Percentiles rank a stretch among this genome's conserved stretches.
Evolutionary conservation across 2,113 vertebrate species (phyloP).

Genomic region (Platichthys stellatus): DNA sequence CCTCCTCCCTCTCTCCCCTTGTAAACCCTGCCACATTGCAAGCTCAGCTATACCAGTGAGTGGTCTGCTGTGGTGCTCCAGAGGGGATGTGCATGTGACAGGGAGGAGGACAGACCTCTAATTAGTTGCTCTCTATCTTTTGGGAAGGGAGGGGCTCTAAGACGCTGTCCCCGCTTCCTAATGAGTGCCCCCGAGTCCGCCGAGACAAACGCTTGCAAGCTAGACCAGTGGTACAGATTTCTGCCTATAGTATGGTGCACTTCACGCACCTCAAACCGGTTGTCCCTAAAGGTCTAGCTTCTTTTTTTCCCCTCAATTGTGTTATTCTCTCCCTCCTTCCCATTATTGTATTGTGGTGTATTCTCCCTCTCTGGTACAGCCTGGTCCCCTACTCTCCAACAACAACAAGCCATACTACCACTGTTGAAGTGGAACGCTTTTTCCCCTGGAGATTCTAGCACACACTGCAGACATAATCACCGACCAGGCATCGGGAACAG

Average conservation of each 20-base stretch:
- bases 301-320: slow-evolving; percentile 15
- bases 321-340: slow-evolving; percentile 19
- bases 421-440: slow-evolving; percentile 17
- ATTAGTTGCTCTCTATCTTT: slow-evolving; percentile 73
- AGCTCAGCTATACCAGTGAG: slow-evolving; percentile 31
- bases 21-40: slow-evolving; percentile 27
- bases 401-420: slow-evolving; percentile 43
- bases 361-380: slow-evolving; percentile 21
- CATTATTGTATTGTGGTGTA: slow-evolving; percentile 17
- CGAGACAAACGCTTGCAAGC: slow-evolving; percentile 47
- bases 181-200: slow-evolving; percentile 78
- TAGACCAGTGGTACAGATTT: slow-evolving; percentile 38
- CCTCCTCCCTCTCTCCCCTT: slow-evolving; percentile 24
- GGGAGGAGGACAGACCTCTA: slow-evolving; percentile 71
- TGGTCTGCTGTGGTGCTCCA: slow-evolving; percentile 45
- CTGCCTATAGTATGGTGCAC: slow-evolving; percentile 24
- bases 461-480: slow-evolving; percentile 22
- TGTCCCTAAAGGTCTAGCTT: slow-evolving; percentile 48
- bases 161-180: slow-evolving; percentile 69
- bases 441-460: slow-evolving; percentile 10
- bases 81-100: slow-evolving; percentile 59
- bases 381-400: slow-evolving; percentile 19
- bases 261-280: slow-evolving; percentile 55
- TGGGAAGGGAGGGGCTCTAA: slow-evolving; percentile 63
- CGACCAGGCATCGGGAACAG: slow-evolving; percentile 44